Base-by-base conservation (phyloP, 2,888 invertebrate genomes). In the Hipparchia semele region DNA sequence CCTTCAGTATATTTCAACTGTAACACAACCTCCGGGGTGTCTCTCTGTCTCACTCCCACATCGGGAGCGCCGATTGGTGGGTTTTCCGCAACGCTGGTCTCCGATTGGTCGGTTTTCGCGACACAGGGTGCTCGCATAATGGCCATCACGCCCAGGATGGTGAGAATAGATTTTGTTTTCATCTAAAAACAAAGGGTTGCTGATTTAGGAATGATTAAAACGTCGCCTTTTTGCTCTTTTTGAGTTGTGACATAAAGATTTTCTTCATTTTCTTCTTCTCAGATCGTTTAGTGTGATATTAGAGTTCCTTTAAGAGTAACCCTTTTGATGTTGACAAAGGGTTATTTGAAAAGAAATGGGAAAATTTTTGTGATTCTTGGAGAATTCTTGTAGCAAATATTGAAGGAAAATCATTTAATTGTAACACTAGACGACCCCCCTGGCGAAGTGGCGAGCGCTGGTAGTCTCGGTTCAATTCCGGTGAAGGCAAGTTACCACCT, bases 1-100 rank as follows among this genome's bases (percentile, higher is more conserved):
- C 94, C 94, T 13, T 84, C 82, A 71, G 90, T 87, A 77, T 94
- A 94, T 79, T 94, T 94, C 80, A 94, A 82, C 77, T 93, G 92
- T 39, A 94, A 80, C 62, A 94, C 89, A 9, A 94, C 92, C 79
- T 92, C 92, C 0, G 93, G 92, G 2, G 87, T 86, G 39, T 86
- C 87, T 74, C 83, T 69, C 76, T 78, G 83, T 86, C 88, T 86
- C 84, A 81, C 80, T 86, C 82, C 83, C 56, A 12, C 69, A 45
- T 54, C 62, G 3, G 54, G 12, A 8, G 51, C 60, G 49, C 39
- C 84, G 9, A 90, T 90, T 90, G 88, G 88, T 72, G 82, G 80
- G 2, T 79, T 79, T 23, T 82, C 80, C 4, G 80, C 75, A 70
- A 78, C 73, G 73, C 69, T 75, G 3, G 73, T 45, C 46, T 82